A percentile compares a stretch with the other conserved stretches of the same genome.
phyloP scores from a whole-genome alignment of 2,113 vertebrate genomes.

The Jaculus jaculus region DNA sequence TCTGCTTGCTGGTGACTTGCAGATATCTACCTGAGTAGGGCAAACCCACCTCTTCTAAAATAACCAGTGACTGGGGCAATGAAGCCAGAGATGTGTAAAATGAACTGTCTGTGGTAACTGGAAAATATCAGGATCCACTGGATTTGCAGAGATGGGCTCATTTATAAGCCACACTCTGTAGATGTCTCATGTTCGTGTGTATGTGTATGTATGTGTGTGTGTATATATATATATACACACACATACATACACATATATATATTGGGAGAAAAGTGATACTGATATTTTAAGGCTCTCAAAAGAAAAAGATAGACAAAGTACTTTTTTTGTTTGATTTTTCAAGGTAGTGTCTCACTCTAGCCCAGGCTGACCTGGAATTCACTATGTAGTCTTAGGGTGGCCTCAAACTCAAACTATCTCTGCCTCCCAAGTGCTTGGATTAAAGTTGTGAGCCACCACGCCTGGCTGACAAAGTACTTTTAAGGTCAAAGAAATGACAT shows the following conservation, averaged over 20 bases:
- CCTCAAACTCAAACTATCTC: no score
- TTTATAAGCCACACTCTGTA: neutral
- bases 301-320: neutral
- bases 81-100: neutral
- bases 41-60: neutral
- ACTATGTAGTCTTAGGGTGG: no score
- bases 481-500: conserved; percentile 25
- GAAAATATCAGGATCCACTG: neutral
- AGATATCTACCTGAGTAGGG: neutral
- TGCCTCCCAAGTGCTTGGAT: neutral
- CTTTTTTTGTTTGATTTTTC: neutral
- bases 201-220: no score
- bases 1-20: neutral
- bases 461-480: neutral
- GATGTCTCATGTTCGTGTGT: neutral
- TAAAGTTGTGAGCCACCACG: neutral
- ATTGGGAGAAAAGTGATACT: neutral
- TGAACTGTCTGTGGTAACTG: neutral
- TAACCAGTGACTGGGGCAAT: neutral
- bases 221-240: neutral
- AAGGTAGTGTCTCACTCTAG: no score
- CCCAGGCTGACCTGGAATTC: no score
- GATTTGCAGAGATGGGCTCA: neutral
- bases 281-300: neutral
- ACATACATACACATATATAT: no score